Evolutionary conservation across 2,888 invertebrate genomes (phyloP).

Genomic region (Candidula unifasciata): DNA sequence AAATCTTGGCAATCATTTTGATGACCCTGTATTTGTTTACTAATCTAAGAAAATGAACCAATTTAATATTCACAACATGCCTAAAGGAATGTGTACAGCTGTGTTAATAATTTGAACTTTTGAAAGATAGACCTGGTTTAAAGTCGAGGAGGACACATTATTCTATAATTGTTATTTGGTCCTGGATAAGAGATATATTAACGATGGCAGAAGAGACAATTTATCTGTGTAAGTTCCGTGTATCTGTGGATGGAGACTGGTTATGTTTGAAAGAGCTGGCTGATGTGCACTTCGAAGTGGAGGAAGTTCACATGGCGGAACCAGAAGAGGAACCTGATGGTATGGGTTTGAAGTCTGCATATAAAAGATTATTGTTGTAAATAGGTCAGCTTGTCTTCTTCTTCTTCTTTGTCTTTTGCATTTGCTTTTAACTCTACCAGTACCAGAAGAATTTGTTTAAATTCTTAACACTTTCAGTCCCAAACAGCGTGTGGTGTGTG

Average conservation of each 20-base stretch:
- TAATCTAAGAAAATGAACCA: too few relatives aligned
- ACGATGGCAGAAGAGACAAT: constrained; percentile 92
- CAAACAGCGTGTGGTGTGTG: too few relatives aligned
- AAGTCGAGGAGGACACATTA: too few relatives aligned
- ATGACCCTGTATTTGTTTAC: too few relatives aligned
- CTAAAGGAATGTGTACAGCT: too few relatives aligned
- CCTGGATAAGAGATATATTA: neutral
- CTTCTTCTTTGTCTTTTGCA: too few relatives aligned
- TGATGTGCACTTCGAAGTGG: constrained; percentile 85
- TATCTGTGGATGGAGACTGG: constrained; percentile 98
- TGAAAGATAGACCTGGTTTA: too few relatives aligned
- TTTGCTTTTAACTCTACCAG: neutral
- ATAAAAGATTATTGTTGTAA: neutral
- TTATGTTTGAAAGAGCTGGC: constrained; percentile 94
- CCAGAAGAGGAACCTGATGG: constrained; percentile 42
- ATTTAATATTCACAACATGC: too few relatives aligned
- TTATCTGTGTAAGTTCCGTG: constrained; percentile 97
- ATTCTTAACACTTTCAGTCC: too few relatives aligned
- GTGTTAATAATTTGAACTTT: too few relatives aligned
- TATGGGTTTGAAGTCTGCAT: neutral
- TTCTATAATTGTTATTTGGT: neutral
- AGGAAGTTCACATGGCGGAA: constrained; percentile 54
- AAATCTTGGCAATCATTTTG: too few relatives aligned
- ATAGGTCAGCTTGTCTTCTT: neutral
- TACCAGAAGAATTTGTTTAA: too few relatives aligned